Conservation (phyloP, 2,888 invertebrate genomes). For the Drosophila fulvimacula region DNA sequence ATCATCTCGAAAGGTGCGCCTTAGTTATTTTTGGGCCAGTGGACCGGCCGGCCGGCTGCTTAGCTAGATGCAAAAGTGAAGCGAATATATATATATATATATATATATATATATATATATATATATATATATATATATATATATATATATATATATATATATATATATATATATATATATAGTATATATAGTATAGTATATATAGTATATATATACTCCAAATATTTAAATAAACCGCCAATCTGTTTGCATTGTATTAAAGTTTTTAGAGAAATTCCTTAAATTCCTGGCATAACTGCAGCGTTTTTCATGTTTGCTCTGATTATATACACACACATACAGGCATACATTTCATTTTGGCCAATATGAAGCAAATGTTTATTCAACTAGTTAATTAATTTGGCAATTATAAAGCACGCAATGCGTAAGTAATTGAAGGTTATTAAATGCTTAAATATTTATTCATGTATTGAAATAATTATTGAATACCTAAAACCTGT, state of each 20-base stretch:
- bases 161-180: neutral
- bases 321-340: too few species aligned
- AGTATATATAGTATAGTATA: neutral
- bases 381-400: neutral
- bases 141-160: neutral
- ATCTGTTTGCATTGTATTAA: slow-evolving; percentile 15
- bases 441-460: neutral
- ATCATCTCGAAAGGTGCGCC: slow-evolving; percentile 17
- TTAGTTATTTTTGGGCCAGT: slow-evolving; percentile 12
- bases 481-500: neutral
- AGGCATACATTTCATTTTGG: neutral
- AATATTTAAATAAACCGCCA: neutral
- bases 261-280: slow-evolving; percentile 1
- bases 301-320: neutral
- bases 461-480: neutral
- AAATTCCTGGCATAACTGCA: neutral
- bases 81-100: neutral
- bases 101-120: neutral
- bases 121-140: neutral
- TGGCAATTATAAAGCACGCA: neutral
- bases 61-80: neutral
- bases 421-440: neutral
- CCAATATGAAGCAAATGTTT: neutral
- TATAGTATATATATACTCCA: neutral
- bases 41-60: slow-evolving; percentile 33